These are phyloP conservation scores for Eupithecia centaureata DNA, from an alignment of 2,888 invertebrate species.

Conservation along the genomic window DNA sequence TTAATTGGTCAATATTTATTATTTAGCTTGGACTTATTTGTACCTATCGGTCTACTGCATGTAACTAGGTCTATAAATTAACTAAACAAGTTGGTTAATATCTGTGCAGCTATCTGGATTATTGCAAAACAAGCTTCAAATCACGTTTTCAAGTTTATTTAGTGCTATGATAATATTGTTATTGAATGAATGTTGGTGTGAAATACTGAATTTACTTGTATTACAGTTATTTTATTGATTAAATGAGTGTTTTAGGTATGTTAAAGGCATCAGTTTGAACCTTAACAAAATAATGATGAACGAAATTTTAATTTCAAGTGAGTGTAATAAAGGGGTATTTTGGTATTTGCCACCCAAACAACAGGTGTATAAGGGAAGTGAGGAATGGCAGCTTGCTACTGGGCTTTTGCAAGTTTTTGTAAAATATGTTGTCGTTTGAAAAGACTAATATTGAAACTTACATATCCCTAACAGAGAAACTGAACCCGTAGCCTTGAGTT, in stretches of 20 bases:
- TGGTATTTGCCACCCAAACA: background rate
- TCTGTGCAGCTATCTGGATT: constrained; percentile 13
- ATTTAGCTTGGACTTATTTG: background rate
- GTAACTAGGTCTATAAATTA: constrained; percentile 5
- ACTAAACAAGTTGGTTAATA: constrained; percentile 15
- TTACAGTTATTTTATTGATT: background rate
- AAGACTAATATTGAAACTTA: background rate
- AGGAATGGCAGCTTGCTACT: background rate
- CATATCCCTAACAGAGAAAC: background rate
- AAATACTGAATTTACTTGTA: background rate
- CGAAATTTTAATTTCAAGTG: background rate
- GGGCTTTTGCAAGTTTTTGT: no score
- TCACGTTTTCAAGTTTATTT: constrained; percentile 9
- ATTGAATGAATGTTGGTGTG: background rate
- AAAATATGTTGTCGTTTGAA: background rate
- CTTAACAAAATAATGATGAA: background rate
- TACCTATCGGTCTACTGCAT: constrained; percentile 9
- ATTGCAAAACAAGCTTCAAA: constrained; percentile 23
- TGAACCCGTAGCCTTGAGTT: background rate
- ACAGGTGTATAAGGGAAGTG: background rate
- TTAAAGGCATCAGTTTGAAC: background rate
- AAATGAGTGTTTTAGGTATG: background rate
- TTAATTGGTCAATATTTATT: constrained; percentile 2
- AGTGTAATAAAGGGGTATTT: background rate
- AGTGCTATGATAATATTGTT: constrained; percentile 7